A percentile compares a stretch with the other conserved stretches of the same genome.
Conservation (phyloP, 1,140 invertebrate genomes). For the Procambarus clarkii region DNA sequence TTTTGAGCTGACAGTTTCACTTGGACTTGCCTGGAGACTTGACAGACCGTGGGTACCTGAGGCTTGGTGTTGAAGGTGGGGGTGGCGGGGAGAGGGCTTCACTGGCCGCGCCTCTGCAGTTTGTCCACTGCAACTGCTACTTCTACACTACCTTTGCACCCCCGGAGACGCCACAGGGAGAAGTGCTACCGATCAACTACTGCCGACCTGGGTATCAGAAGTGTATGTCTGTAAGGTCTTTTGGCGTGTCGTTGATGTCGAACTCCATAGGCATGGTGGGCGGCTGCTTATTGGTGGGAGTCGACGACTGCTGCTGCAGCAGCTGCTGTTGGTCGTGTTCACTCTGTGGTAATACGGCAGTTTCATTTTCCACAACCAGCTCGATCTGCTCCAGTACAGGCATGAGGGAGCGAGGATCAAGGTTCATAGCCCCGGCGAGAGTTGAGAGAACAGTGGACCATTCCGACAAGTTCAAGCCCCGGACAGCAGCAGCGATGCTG, state of each 20-base stretch:
- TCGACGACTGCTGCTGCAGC: slow-evolving; percentile 6
- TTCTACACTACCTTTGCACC: neutral
- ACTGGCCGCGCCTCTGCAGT: slow-evolving; percentile 40
- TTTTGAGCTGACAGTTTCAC: neutral
- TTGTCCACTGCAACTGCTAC: slow-evolving; percentile 42
- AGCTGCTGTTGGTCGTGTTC: slow-evolving; percentile 30
- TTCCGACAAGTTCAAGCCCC: slow-evolving; percentile 13
- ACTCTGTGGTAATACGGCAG: slow-evolving; percentile 12
- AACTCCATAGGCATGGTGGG: slow-evolving; percentile 47
- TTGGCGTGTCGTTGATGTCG: slow-evolving; percentile 51
- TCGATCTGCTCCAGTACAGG: slow-evolving; percentile 49
- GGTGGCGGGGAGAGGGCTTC: neutral
- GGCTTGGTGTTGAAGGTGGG: slow-evolving; percentile 37
- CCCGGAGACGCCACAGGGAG: neutral
- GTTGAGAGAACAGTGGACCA: slow-evolving; percentile 37
- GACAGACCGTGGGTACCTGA: slow-evolving; percentile 43
- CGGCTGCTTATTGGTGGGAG: slow-evolving; percentile 56
- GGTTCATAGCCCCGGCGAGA: slow-evolving; percentile 42
- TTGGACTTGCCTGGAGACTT: slow-evolving; percentile 20
- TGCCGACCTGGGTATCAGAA: slow-evolving; percentile 46
- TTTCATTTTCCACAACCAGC: slow-evolving; percentile 47
- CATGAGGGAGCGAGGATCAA: slow-evolving; percentile 37
- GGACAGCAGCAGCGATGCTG: slow-evolving; percentile 43
- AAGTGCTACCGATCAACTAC: slow-evolving; percentile 30
- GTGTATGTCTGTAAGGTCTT: slow-evolving; percentile 58